Evolutionary conservation across 2,888 invertebrate genomes (phyloP).

Genomic region (Zonitis immaculata): DNA sequence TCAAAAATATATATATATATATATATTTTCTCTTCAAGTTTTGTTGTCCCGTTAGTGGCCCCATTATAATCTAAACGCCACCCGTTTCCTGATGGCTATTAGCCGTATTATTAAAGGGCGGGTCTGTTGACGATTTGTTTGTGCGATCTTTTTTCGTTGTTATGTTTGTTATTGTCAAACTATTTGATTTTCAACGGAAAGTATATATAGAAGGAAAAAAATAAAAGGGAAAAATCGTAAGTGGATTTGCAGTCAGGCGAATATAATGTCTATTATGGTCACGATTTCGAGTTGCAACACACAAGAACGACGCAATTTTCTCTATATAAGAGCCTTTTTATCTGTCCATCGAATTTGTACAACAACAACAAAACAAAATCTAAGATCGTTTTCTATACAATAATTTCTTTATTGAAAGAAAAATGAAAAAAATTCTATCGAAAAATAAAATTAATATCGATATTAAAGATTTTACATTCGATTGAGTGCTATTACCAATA

Average conservation of each 20-base stretch:
- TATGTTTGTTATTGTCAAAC: slow-evolving; percentile 9
- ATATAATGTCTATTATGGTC: slow-evolving; percentile 37
- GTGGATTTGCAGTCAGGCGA: slow-evolving; percentile 41
- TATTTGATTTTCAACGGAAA: slow-evolving; percentile 21
- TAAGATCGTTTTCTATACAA: not conserved
- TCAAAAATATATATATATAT: slow-evolving; percentile 13
- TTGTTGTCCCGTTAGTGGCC: slow-evolving; percentile 10
- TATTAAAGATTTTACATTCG: not conserved
- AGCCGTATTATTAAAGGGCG: slow-evolving; percentile 48
- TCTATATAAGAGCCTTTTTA: not conserved
- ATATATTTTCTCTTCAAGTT: not conserved
- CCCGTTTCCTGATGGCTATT: slow-evolving; percentile 47
- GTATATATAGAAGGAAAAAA: slow-evolving; percentile 7
- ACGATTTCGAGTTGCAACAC: not conserved
- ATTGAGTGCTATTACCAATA: not conserved
- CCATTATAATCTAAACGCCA: slow-evolving; percentile 33
- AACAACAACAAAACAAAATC: no score
- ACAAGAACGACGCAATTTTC: not conserved
- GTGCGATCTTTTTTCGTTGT: slow-evolving; percentile 20
- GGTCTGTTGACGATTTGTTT: slow-evolving; percentile 44
- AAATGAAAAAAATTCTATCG: no score
- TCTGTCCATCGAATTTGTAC: not conserved
- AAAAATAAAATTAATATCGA: not conserved
- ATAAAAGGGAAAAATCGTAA: slow-evolving; percentile 30
- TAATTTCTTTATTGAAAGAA: no score